Base-by-base conservation (phyloP, 2,113 vertebrate genomes). In the Phylloscopus whistleri region DNA sequence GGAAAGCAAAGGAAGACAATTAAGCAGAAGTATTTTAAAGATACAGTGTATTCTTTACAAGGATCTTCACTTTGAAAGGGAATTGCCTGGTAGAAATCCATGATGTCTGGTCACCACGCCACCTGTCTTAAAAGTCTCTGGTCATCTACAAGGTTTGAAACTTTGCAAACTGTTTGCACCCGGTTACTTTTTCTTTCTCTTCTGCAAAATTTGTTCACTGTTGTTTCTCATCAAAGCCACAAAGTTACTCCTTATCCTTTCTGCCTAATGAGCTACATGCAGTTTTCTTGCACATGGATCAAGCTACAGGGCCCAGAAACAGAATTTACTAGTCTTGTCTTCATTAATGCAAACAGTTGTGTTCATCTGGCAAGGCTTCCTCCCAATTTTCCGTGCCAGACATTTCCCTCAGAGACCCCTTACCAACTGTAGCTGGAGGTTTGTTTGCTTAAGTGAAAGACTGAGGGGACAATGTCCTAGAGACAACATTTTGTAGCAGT, bases 361-460 rank as follows among this genome's bases (percentile, higher is more conserved):
- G 48, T 85, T 95, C 73, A 66, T 87, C 93, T 93, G 88, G 72
- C 90, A 86, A 73, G 73, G 49, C 69, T 89, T 90, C 83, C 88
- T 94, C 81, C 49, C 44, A 43, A 0, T 84, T 64, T 84, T 95
- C 58, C 53, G 59, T 67, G 81, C 48, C 74, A 94, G 11, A 37
- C 55, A 7, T 69, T 77, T 95, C 43, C 84, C 64, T 95, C 80
- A 17, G 94, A 94, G 94, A 92, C 82, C 68, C 48, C 56, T 87
- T 93, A 81, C 37, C 6, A 14, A n/a, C 49, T 69, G 48, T 85
- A 92, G 84, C 80, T 83, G 79, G 81, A 84, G 84, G 77, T 84
- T 82, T 84, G 56, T 94, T 95, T 97, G 89, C 72, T 84, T 75
- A 90, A 81, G 62, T 78, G 80, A 84, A 86, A 86, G 64, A 66